Conservation (phyloP, 2,888 invertebrate genomes). For the Brachyptera risi region DNA sequence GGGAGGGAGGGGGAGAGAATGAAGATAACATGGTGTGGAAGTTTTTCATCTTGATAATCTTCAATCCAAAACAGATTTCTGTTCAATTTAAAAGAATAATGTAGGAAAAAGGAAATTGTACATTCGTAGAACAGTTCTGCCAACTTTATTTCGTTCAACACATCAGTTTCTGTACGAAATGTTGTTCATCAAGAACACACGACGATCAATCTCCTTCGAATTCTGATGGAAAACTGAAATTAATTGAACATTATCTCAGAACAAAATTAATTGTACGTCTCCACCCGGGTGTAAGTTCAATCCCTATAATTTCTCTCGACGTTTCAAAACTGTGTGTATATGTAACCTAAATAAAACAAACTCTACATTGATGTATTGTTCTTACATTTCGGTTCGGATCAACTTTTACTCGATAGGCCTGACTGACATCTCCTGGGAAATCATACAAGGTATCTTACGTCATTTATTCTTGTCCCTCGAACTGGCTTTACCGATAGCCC, state of each 20-base stretch:
- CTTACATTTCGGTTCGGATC: background rate
- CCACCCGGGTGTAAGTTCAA: too few relatives aligned
- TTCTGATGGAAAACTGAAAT: slow-evolving; percentile 3
- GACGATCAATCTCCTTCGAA: slow-evolving; percentile 7
- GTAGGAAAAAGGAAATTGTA: too few relatives aligned
- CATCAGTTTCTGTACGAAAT: slow-evolving; percentile 10
- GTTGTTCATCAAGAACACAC: slow-evolving; percentile 7
- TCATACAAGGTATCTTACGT: slow-evolving; percentile 25
- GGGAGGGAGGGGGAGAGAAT: too few relatives aligned
- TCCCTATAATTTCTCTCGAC: background rate
- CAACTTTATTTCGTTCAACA: background rate
- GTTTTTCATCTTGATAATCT: too few relatives aligned
- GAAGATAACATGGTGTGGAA: too few relatives aligned
- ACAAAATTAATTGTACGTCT: background rate
- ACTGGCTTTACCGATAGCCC: background rate
- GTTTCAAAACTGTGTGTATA: background rate
- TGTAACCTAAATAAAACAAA: background rate
- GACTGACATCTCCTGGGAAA: slow-evolving; percentile 20
- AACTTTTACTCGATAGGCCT: background rate
- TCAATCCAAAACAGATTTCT: too few relatives aligned
- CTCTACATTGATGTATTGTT: background rate
- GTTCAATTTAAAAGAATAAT: too few relatives aligned
- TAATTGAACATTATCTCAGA: background rate
- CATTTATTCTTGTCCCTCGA: slow-evolving; percentile 21
- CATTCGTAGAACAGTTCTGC: background rate